Evolutionary conservation across 1,140 invertebrate genomes (phyloP), one percentile per base, ranked within the genome.

Genomic region (Apis laboriosa): DNA sequence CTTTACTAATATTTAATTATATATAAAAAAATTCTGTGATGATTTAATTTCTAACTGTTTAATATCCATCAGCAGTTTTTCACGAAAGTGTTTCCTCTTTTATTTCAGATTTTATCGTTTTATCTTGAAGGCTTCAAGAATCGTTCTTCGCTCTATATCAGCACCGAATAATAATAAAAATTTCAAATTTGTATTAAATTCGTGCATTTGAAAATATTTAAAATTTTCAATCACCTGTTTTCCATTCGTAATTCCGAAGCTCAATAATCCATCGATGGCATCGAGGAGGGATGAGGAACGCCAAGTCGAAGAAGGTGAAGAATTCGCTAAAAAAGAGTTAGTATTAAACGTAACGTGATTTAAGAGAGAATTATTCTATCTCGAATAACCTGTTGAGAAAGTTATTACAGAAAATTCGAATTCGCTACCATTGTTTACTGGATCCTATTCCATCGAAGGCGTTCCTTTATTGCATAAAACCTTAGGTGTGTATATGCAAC

Each of bases 311-410:
- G 24, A 3, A 3, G 13, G 15, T 15, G n/a, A 24, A n/a, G 19
- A 5, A 43, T 43, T 43, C 34, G 5, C 34, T 0, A 43, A 43
- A 43, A 43, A 43, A 4, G 34, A 43, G 5, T 43, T 34, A 56
- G 43, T 53, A 55, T 79, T 79, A 55, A 72, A 34, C 58, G 21
- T 28, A 72, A 34, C 58, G 21, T 28, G 49, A 73, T 80, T 80
- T 55, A 56, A 9, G 11, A 0, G 5, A 5, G 3, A n/a, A 9
- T 11, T 43, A 43, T 43, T 24, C 21, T 70, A 73, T 34, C 55
- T n/a, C n/a, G 63, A 75, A 74, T 74, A 80, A 80, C 71, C 79
- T 80, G 79, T 80, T 75, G 63, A 60, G 70, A 74, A 64, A n/a
- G 24, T 67, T 68, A 60, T 76, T 9, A 55, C 13, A 55, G 28